These are phyloP conservation scores for Probosciger aterrimus DNA, from an alignment of 2,113 vertebrate species.

Conservation along the genomic window DNA sequence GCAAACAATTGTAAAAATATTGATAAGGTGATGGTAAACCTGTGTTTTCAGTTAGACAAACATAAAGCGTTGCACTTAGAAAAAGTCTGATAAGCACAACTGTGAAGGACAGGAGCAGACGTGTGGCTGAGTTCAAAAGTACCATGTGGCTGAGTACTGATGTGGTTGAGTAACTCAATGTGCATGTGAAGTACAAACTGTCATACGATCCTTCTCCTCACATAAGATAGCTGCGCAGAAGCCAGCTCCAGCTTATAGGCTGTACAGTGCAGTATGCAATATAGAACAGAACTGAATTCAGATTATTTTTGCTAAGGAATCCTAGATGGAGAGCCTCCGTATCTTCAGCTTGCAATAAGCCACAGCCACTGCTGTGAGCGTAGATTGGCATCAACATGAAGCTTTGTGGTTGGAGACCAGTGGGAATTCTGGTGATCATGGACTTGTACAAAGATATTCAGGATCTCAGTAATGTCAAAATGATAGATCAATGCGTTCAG, in stretches of 20 bases:
- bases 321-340: not conserved
- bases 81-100: not conserved
- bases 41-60: not conserved
- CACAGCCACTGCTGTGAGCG: not conserved
- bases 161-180: not conserved
- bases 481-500: not conserved
- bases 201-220: not conserved
- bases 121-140: not conserved
- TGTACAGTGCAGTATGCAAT: not conserved
- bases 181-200: not conserved
- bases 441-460: not conserved
- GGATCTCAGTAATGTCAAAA: not conserved
- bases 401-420: not conserved
- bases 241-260: not conserved
- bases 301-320: not conserved
- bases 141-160: accelerated
- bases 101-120: not conserved
- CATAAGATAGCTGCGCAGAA: not conserved
- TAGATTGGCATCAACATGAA: not conserved
- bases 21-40: not conserved
- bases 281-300: not conserved
- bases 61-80: not conserved
- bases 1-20: not conserved
- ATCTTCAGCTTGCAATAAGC: not conserved
- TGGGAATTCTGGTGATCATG: not conserved